Percentiles rank a stretch among this genome's conserved stretches.
Evolutionary conservation across 2,797 vertebrate species (phyloP).

Genomic region (Aratinga solstitialis): DNA sequence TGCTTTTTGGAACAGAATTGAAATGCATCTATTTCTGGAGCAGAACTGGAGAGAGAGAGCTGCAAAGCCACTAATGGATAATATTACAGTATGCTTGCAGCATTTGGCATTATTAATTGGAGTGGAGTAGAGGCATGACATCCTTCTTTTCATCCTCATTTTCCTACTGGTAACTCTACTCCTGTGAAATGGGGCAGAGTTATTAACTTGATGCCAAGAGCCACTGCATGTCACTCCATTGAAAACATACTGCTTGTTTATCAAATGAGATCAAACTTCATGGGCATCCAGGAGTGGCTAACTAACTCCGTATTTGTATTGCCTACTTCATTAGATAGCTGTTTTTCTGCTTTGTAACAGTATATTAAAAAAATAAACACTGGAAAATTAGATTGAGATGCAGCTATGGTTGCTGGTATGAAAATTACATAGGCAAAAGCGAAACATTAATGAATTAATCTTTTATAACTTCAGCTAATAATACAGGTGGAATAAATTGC

Average conservation of each 20-base stretch:
- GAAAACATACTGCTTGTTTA: neutral
- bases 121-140: neutral
- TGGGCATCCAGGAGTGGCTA: neutral
- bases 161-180: neutral
- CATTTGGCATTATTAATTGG: neutral
- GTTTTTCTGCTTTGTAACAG: neutral
- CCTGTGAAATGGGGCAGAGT: neutral
- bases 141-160: constrained; percentile 14
- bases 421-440: neutral
- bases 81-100: neutral
- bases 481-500: neutral
- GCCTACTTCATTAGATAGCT: neutral
- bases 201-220: neutral
- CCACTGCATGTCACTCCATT: neutral
- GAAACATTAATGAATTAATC: neutral
- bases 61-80: constrained; percentile 27
- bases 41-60: neutral
- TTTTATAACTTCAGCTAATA: neutral
- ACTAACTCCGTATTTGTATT: neutral
- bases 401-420: neutral
- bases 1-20: constrained; percentile 13
- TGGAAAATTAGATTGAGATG: neutral
- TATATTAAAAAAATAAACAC: neutral
- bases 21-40: constrained; percentile 28
- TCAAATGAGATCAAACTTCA: neutral